Evolutionary conservation across 2,113 vertebrate species (phyloP).

Genomic region (Tautogolabrus adspersus): DNA sequence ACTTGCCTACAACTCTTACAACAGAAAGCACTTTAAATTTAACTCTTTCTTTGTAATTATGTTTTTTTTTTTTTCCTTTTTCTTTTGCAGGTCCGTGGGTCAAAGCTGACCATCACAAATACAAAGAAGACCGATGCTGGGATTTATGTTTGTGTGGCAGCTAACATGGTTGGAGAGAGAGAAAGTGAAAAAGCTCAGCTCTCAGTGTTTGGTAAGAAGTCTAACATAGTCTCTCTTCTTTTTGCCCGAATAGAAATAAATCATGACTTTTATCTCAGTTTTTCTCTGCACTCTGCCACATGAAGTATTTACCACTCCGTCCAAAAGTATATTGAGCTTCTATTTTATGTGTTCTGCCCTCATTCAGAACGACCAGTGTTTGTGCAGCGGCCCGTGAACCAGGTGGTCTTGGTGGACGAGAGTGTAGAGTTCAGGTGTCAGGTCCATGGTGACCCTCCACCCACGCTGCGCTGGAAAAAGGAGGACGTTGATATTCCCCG

Average conservation of each 20-base stretch:
- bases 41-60: background rate
- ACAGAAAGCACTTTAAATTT: slow-evolving; percentile 22
- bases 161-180: slow-evolving; percentile 95
- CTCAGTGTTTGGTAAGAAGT: slow-evolving; percentile 91
- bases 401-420: slow-evolving; percentile 94
- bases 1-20: background rate
- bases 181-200: slow-evolving; percentile 96
- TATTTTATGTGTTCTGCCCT: slow-evolving; percentile 32
- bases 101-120: slow-evolving; percentile 94
- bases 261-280: background rate
- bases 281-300: slow-evolving; percentile 3
- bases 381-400: slow-evolving; percentile 94
- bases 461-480: slow-evolving; percentile 94
- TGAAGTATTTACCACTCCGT: slow-evolving; percentile 28
- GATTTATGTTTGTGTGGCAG: slow-evolving; percentile 94
- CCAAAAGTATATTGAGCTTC: slow-evolving; percentile 37
- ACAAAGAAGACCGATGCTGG: slow-evolving; percentile 92
- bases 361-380: slow-evolving; percentile 91
- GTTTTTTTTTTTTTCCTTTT: background rate
- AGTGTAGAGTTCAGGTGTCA: slow-evolving; percentile 94
- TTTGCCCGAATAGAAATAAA: slow-evolving; percentile 18
- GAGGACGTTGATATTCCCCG: slow-evolving; percentile 91
- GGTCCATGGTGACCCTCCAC: slow-evolving; percentile 92
- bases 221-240: background rate
- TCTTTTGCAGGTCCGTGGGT: slow-evolving; percentile 89